phyloP scores from a whole-genome alignment of 2,888 invertebrate genomes.

The Carcina quercana region DNA sequence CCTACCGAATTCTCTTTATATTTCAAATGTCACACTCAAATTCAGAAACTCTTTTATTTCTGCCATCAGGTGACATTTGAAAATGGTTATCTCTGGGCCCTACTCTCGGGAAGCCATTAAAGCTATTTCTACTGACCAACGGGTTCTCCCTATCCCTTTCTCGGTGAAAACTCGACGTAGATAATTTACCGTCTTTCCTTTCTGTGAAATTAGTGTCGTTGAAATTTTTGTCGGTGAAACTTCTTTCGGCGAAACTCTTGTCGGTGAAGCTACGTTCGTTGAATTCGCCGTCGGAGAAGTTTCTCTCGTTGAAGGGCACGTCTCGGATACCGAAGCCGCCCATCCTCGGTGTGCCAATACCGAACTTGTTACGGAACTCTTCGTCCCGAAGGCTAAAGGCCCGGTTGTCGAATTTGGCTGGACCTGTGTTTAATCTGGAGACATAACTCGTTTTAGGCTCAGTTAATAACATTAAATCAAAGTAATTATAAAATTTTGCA shows the following conservation, averaged over 20 bases:
- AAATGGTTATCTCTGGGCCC: constrained; percentile 58
- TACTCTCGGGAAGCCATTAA: constrained; percentile 63
- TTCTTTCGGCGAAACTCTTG: constrained; percentile 48
- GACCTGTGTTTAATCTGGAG: constrained; percentile 51
- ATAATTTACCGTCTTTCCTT: constrained; percentile 60
- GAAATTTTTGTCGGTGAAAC: constrained; percentile 43
- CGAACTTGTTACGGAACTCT: constrained; percentile 57
- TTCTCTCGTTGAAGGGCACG: constrained; percentile 57
- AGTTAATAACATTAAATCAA: too few relatives aligned
- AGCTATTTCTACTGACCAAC: constrained; percentile 65
- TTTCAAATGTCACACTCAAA: constrained; percentile 76
- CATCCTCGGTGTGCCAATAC: constrained; percentile 61
- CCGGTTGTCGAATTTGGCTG: constrained; percentile 57
- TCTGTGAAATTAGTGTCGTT: constrained; percentile 40
- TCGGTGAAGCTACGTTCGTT: constrained; percentile 54
- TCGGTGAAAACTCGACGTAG: constrained; percentile 65
- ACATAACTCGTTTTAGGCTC: too few relatives aligned
- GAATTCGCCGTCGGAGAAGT: constrained; percentile 59
- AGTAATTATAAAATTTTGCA: too few relatives aligned
- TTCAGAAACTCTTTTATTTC: constrained; percentile 74
- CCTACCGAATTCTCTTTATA: constrained; percentile 12
- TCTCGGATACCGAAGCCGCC: constrained; percentile 68
- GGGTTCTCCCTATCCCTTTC: constrained; percentile 63
- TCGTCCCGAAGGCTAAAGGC: constrained; percentile 61
- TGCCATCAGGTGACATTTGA: constrained; percentile 60